Conservation (phyloP, 1,140 invertebrate species). For the Harlomillsia oculata region DNA sequence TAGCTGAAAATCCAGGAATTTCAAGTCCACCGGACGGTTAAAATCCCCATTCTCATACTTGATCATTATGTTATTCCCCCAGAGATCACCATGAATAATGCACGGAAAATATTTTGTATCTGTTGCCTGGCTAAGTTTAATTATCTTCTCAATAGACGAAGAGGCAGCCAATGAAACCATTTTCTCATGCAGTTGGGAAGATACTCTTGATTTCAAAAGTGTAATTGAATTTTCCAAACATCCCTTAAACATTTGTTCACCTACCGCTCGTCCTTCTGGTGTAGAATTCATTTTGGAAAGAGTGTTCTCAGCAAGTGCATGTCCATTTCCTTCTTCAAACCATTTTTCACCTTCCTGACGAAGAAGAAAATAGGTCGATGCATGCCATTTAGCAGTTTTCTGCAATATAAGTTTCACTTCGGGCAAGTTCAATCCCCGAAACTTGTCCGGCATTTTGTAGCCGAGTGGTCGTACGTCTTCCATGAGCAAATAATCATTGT, state of each 20-base stretch:
- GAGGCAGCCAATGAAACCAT: too few relatives aligned
- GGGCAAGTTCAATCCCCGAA: constrained; percentile 4
- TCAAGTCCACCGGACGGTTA: constrained; percentile 34
- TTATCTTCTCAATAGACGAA: too few relatives aligned
- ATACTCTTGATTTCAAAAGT: too few relatives aligned
- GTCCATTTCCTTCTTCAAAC: background rate
- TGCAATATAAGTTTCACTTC: constrained; percentile 16
- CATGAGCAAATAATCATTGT: constrained; percentile 24
- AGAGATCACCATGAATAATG: constrained; percentile 48
- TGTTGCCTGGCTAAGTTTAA: background rate
- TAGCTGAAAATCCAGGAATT: constrained; percentile 27
- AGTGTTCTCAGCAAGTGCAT: too few relatives aligned
- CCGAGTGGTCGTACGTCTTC: constrained; percentile 24
- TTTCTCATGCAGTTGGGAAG: too few relatives aligned
- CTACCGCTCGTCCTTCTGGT: too few relatives aligned
- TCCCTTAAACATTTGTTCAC: too few relatives aligned
- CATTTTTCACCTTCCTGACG: constrained; percentile 2
- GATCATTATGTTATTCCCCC: constrained; percentile 41
- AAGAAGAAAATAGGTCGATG: constrained; percentile 12
- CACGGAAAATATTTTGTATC: constrained; percentile 38
- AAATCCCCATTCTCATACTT: constrained; percentile 42
- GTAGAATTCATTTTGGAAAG: too few relatives aligned
- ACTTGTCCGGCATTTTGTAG: constrained; percentile 28
- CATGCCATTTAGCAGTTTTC: constrained; percentile 26
- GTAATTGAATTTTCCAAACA: too few relatives aligned